Percentiles rank a stretch among this genome's conserved stretches.
phyloP scores from a whole-genome alignment of 2,888 invertebrate genomes.

The Drosophila planitibia region DNA sequence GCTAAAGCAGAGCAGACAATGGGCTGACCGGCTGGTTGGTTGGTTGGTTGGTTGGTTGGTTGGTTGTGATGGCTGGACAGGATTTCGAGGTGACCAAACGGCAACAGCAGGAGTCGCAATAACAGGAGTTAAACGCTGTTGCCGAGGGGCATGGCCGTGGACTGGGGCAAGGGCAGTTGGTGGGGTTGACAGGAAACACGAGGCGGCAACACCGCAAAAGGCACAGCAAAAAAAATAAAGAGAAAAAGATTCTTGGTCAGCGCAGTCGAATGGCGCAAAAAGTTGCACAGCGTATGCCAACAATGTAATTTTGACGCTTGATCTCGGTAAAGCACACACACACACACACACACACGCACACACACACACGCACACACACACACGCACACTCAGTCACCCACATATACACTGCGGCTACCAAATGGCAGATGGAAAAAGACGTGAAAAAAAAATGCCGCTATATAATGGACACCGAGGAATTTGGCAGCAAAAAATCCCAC shows the following conservation, averaged over 20 bases:
- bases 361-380: conserved; percentile 8
- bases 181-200: conserved; percentile 20
- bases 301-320: conserved; percentile 81
- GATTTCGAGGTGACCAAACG: conserved; percentile 67
- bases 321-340: conserved; percentile 58
- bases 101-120: conserved; percentile 74
- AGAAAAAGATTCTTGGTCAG: conserved; percentile 44
- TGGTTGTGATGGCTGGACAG: conserved; percentile 47
- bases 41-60: conserved; percentile 18
- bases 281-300: conserved; percentile 74
- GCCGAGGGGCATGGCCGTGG: not conserved
- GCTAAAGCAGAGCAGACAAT: conserved; percentile 62
- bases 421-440: conserved; percentile 65
- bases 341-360: conserved; percentile 13
- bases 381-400: conserved; percentile 15
- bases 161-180: not conserved
- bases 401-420: conserved; percentile 36
- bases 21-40: conserved; percentile 28
- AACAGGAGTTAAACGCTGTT: conserved; percentile 38
- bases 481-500: conserved; percentile 35
- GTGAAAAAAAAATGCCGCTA: conserved; percentile 38
- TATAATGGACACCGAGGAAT: conserved; percentile 76
- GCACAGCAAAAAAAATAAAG: conserved; percentile 7
- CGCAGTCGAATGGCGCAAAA: conserved; percentile 45
- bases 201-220: conserved; percentile 41